Base-by-base conservation (phyloP, 2,888 invertebrate genomes). In the Drosophila melanosoma region DNA sequence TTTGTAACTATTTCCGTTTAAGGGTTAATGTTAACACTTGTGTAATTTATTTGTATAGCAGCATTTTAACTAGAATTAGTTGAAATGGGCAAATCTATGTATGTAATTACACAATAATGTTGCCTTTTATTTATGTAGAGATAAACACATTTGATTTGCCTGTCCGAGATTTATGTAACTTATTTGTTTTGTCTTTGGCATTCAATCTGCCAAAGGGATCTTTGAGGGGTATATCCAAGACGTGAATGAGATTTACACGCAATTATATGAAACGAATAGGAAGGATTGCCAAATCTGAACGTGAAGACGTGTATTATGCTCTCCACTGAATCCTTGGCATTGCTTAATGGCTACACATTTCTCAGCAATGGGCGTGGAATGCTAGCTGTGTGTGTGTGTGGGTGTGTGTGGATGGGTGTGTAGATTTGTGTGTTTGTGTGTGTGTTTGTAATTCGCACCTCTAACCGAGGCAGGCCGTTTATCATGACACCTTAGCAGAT, bases 261-360 rank as follows among this genome's bases (percentile, higher is more conserved):
- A 81, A 81, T 81, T 81, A 81, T 57, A 62, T 57, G 54, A 48
- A 52, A 36, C 38, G 49, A 45, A 45, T 61, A 48, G 52, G 61
- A 54, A 68, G 69, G 63, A 68, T 61, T 62, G 58, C 69, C 42
- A 69, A 77, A 78, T 77, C 74, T 63, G 60, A 52, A 69, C 49
- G n/a, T 26, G 36, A 74, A 63, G 58, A 57, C 58, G 33, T 73
- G 59, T 65, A 65, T 54, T 54, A 65, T 71, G 62, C 60, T 40
- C 56, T 53, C 52, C 10, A 48, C 67, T 23, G 68, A 83, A 75
- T 76, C 70, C 70, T 23, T 76, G 83, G 69, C 85, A 70, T 69
- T 74, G 83, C 74, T 80, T 78, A 79, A 87, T 81, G 69, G 62
- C 67, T 66, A 29, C 61, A 56, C 53, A 61, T 79, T 79, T 76